Base-by-base conservation (phyloP, 2,113 vertebrate genomes). In the Menidia beryllina region DNA sequence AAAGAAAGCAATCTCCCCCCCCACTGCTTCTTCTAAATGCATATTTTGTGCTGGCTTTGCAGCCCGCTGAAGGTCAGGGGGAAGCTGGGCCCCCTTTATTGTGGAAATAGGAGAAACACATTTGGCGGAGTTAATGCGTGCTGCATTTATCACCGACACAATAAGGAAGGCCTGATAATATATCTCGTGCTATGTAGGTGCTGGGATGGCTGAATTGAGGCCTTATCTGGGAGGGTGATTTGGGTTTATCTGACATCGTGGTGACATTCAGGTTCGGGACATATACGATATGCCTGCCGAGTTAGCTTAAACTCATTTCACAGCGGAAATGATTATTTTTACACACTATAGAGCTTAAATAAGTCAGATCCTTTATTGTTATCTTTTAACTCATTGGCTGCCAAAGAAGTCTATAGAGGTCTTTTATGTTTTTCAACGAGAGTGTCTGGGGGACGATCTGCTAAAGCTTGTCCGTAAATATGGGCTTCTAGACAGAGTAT, bases 31-130 rank as follows among this genome's bases (percentile, higher is more conserved):
- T 81, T 91, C 89, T 92, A 92, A 93, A 94, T 93, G 91, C 91
- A 89, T 91, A 93, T 93, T 94, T 93, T 93, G 88, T 93, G 93
- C 93, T 94, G 93, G 90, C 92, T 93, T 88, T 86, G 92, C 92
- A 93, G 81, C 84, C 82, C 23, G 79, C 81, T 94, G 92, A 94
- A 94, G 93, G 93, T 94, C 93, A 93, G 82, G 69, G 86, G 68
- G 77, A 90, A 87, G 82, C 72, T 83, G 86, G 87, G 83, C 80
- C 86, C n/a, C 84, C 85, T 90, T 91, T 87, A 83, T 87, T 86
- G 89, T 91, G 88, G 86, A 86, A 91, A 91, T 62, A 66, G 83
- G 88, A 86, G 78, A 85, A 89, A 91, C 84, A 85, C 85, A 88
- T 84, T 85, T 83, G 74, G 77, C 50, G 68, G 72, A 88, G 86